phyloP scores from a whole-genome alignment of 2,797 vertebrate species.

The Falco peregrinus region DNA sequence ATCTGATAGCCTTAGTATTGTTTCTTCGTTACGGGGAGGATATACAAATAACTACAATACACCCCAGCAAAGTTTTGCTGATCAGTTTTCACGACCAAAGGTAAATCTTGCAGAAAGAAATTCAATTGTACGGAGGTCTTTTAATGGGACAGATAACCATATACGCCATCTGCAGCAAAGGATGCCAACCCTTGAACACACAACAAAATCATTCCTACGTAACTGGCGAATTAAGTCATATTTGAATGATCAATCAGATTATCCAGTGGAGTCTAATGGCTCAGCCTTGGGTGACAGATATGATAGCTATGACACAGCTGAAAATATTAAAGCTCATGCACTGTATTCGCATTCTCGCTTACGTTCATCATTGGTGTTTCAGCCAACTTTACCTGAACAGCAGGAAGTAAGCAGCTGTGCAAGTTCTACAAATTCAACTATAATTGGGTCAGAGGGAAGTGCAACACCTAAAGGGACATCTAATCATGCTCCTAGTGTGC shows the following conservation, averaged over 20 bases:
- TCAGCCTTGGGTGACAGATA: slow-evolving; percentile 69
- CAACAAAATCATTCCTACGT: slow-evolving; percentile 89
- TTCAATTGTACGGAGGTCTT: slow-evolving; percentile 84
- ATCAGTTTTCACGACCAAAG: slow-evolving; percentile 75
- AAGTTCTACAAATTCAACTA: slow-evolving; percentile 79
- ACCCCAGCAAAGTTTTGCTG: slow-evolving; percentile 77
- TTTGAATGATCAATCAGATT: slow-evolving; percentile 85
- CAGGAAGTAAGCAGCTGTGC: slow-evolving; percentile 84
- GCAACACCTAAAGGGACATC: slow-evolving; percentile 69
- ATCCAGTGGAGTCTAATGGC: slow-evolving; percentile 74
- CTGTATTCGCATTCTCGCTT: slow-evolving; percentile 82
- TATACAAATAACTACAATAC: slow-evolving; percentile 45
- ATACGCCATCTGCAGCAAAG: slow-evolving; percentile 85
- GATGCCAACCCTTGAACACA: slow-evolving; percentile 87
- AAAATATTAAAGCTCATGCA: slow-evolving; percentile 73
- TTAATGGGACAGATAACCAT: slow-evolving; percentile 86
- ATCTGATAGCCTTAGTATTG: slow-evolving; percentile 78
- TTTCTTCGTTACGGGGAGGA: slow-evolving; percentile 71
- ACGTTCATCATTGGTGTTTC: slow-evolving; percentile 87
- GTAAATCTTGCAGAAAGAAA: slow-evolving; percentile 78
- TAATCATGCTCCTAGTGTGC: slow-evolving; percentile 40
- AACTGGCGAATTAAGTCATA: slow-evolving; percentile 93
- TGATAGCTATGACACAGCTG: slow-evolving; percentile 79
- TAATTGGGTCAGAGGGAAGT: slow-evolving; percentile 76
- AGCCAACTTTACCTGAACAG: slow-evolving; percentile 87